Base-by-base conservation (phyloP, 2,797 vertebrate species). In the Trachurus trachurus region DNA sequence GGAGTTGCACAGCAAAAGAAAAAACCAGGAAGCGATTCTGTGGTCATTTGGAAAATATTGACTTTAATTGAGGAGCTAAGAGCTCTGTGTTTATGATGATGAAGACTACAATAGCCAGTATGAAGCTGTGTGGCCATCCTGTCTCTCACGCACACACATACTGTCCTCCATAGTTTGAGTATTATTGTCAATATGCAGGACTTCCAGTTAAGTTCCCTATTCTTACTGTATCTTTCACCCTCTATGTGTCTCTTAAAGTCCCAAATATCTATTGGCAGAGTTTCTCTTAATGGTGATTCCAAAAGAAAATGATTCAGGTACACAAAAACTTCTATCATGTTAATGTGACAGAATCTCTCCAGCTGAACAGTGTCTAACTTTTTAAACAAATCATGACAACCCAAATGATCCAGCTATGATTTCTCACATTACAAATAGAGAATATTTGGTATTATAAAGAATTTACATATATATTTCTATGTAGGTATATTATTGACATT, bases 391-490 rank as follows among this genome's bases (percentile, higher is more conserved):
- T 88, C 90, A 91, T 50, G 84, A 86, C 83, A 86, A 91, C 91
- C 86, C 92, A 93, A 90, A 90, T 87, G 75, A 91, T 87, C 83
- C 84, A 91, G 85, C 87, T 90, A 92, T 89, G 87, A 91, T 85
- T 93, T 94, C 93, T 94, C 94, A 93, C 93, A 93, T 93, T 84
- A 93, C 90, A 93, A 93, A 94, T 89, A 93, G 87, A 93, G 93
- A 93, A 93, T 95, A 94, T 94, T 95, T 94, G 94, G 92, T 95
- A 95, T 92, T 93, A 93, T 94, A 93, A 95, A 95, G 94, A 95
- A 94, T 93, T 94, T 92, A 94, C 87, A 93, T 95, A 94, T 96
- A 96, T 96, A 96, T 96, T 95, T 96, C 92, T 96, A 95, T 95
- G 92, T 95, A 96, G 95, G 93, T 95, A 95, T 96, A 95, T 95